phyloP scores from a whole-genome alignment of 2,113 vertebrate species.

The Oreochromis spilurus region DNA sequence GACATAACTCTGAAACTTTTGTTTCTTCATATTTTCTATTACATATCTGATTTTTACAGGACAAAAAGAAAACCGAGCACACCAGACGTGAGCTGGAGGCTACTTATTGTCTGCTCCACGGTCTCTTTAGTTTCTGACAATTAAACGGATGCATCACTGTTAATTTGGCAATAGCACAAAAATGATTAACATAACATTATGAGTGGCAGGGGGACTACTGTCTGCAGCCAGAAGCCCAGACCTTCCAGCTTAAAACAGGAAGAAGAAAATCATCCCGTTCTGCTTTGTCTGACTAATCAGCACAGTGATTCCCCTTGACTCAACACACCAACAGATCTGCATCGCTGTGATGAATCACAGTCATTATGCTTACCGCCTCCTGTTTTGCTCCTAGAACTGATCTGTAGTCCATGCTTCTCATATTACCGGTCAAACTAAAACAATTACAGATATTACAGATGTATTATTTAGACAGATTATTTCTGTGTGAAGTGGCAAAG shows the following conservation, averaged over 20 bases:
- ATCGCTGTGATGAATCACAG: slow-evolving; percentile 33
- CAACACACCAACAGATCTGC: slow-evolving; percentile 25
- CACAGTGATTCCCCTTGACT: slow-evolving; percentile 21
- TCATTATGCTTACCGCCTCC: slow-evolving; percentile 22
- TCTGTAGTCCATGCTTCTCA: slow-evolving; percentile 9
- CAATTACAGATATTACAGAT: slow-evolving; percentile 33
- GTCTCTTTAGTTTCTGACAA: neutral
- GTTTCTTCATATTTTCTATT: neutral
- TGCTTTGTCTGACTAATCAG: slow-evolving; percentile 15
- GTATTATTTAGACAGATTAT: neutral
- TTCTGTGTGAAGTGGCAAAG: neutral
- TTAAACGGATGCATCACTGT: neutral
- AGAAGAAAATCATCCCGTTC: neutral
- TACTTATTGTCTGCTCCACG: neutral
- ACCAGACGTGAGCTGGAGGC: neutral
- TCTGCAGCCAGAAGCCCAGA: neutral
- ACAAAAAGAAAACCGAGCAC: neutral
- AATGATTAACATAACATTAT: neutral
- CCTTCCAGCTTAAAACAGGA: neutral
- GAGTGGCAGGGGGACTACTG: neutral
- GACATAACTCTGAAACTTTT: neutral
- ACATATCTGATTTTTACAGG: neutral
- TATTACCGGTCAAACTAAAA: slow-evolving; percentile 34
- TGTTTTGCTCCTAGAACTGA: slow-evolving; percentile 32
- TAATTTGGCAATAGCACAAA: neutral